These are phyloP conservation scores for Tromatobia lineatoria DNA, from an alignment of 2,888 invertebrate genomes.

Conservation along the genomic window DNA sequence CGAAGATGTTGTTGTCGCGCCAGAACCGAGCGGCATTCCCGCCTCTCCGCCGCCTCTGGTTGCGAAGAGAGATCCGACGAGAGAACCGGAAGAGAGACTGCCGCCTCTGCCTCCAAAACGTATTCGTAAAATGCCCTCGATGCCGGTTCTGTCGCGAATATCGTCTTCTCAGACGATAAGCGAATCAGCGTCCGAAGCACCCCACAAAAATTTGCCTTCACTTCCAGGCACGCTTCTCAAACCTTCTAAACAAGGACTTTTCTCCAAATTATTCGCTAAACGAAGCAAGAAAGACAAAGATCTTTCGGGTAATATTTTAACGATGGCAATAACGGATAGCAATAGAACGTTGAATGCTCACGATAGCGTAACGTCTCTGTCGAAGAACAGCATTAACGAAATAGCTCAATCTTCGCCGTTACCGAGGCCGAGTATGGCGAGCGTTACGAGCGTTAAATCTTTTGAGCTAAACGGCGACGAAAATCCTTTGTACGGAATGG, in stretches of 20 bases:
- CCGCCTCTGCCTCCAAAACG: conserved; percentile 95
- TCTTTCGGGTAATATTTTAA: conserved; percentile 4
- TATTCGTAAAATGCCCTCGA: conserved; percentile 83
- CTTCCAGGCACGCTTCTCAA: conserved; percentile 86
- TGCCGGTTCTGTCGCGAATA: conserved; percentile 81
- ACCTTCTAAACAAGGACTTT: conserved; percentile 88
- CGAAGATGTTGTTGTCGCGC: conserved; percentile 87
- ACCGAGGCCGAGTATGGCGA: conserved; percentile 76
- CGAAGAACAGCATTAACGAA: conserved; percentile 67
- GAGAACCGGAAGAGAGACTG: conserved; percentile 88
- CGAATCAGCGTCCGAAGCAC: conserved; percentile 81
- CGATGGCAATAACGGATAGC: conserved; percentile 61
- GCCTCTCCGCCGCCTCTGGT: conserved; percentile 78
- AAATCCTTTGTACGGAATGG: conserved; percentile 85
- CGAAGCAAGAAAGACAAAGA: conserved; percentile 86
- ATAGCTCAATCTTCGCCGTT: conserved; percentile 66
- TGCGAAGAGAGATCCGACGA: conserved; percentile 85
- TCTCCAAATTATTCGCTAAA: conserved; percentile 89
- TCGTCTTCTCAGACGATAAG: conserved; percentile 73
- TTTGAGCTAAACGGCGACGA: conserved; percentile 75
- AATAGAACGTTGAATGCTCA: conserved; percentile 68
- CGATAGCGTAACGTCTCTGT: conserved; percentile 69
- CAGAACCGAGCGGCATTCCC: conserved; percentile 80
- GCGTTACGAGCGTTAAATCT: conserved; percentile 75
- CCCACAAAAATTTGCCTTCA: conserved; percentile 87